A percentile compares a stretch with the other conserved stretches of the same genome.
Evolutionary conservation across 2,113 vertebrate genomes (phyloP).

Genomic region (Carlito syrichta): DNA sequence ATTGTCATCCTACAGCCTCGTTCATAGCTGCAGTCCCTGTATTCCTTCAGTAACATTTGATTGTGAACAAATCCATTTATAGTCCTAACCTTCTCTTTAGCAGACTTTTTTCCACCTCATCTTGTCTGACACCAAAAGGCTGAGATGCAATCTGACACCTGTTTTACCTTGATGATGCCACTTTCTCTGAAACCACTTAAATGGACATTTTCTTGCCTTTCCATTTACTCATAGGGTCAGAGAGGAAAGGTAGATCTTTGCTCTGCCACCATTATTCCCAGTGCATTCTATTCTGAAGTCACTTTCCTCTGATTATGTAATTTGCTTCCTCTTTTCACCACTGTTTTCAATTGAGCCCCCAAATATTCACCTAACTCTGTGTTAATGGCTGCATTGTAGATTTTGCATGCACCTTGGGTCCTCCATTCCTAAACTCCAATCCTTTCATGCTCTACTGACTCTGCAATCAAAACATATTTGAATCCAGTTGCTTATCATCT

Average conservation of each 20-base stretch:
- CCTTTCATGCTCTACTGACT: background rate
- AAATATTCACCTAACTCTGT: background rate
- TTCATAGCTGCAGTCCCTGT: background rate
- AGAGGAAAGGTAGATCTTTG: background rate
- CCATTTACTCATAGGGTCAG: background rate
- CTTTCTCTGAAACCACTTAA: background rate
- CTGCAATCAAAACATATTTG: background rate
- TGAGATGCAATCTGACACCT: too few relatives aligned
- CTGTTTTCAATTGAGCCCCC: background rate
- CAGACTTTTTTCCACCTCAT: background rate
- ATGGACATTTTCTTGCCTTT: background rate
- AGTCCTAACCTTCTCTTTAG: background rate
- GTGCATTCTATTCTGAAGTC: background rate
- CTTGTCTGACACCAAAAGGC: background rate
- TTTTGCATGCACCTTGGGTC: background rate
- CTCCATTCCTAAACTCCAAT: background rate
- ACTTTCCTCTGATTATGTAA: background rate
- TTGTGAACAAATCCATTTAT: background rate
- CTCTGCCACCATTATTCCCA: background rate
- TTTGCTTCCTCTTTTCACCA: background rate
- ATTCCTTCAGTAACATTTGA: background rate
- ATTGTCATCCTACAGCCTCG: background rate
- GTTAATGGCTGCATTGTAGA: background rate
- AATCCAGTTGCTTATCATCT: background rate
- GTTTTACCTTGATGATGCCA: background rate